Conservation (phyloP, 1,140 invertebrate species). For the Drosophila tristis region DNA sequence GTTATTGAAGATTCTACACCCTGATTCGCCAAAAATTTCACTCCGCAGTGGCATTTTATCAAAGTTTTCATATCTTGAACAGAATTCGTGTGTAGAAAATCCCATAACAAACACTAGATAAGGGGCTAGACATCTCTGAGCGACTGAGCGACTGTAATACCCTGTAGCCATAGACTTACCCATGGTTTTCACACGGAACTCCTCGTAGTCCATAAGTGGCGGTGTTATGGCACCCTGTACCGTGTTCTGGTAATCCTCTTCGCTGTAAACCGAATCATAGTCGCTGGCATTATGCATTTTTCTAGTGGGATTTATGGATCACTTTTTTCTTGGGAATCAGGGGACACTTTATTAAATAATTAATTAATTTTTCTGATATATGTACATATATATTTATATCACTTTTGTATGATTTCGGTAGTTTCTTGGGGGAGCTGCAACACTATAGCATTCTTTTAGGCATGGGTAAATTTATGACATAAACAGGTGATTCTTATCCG, state of each 20-base stretch:
- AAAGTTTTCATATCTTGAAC: conserved; percentile 50
- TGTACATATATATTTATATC: too few relatives aligned
- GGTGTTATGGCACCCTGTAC: conserved; percentile 56
- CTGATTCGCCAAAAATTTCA: conserved; percentile 26
- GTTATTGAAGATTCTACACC: neutral
- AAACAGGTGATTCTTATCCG: too few relatives aligned
- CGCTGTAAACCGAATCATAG: conserved; percentile 69
- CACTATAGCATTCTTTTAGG: conserved; percentile 63
- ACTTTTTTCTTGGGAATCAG: too few relatives aligned
- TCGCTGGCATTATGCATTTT: conserved; percentile 70
- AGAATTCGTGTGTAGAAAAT: conserved; percentile 33
- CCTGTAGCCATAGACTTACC: conserved; percentile 42
- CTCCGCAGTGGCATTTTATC: conserved; percentile 60
- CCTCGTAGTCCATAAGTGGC: conserved; percentile 67
- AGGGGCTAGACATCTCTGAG: conserved; percentile 41
- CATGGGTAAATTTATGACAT: neutral
- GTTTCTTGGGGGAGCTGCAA: neutral
- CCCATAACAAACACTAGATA: conserved; percentile 69
- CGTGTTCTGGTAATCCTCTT: conserved; percentile 54
- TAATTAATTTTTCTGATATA: too few relatives aligned
- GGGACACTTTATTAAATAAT: neutral
- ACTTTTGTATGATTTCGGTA: too few relatives aligned
- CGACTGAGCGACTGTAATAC: neutral
- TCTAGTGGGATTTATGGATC: too few relatives aligned
- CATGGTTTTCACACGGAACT: conserved; percentile 69